phyloP scores from a whole-genome alignment of 2,113 vertebrate species.

The Perca flavescens region DNA sequence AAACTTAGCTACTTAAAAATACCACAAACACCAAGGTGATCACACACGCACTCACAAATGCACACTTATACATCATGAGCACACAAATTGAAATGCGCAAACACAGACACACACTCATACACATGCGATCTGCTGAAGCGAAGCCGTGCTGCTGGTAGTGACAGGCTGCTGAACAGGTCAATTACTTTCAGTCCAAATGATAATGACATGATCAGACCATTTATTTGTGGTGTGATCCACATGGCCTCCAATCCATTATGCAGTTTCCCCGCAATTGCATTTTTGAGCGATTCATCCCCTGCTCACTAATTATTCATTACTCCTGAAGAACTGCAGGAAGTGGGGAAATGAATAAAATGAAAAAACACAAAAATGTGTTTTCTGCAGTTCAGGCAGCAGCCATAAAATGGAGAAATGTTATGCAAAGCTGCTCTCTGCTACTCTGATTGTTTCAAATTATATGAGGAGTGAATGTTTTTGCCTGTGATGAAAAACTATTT shows the following conservation, averaged over 20 bases:
- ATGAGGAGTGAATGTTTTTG: constrained; percentile 53
- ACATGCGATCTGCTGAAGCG: constrained; percentile 41
- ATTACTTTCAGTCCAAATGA: constrained; percentile 74
- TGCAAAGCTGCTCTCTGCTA: constrained; percentile 37
- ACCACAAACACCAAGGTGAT: constrained; percentile 2
- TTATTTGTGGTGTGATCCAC: constrained; percentile 79
- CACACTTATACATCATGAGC: not conserved
- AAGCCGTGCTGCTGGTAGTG: constrained; percentile 45
- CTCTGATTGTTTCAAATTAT: constrained; percentile 45
- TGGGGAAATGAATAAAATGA: constrained; percentile 42
- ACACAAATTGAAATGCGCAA: not conserved
- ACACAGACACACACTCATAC: not conserved
- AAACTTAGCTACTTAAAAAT: constrained; percentile 56
- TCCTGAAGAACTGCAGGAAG: constrained; percentile 39
- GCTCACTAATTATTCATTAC: constrained; percentile 76
- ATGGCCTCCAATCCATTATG: constrained; percentile 70
- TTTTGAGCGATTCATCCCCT: constrained; percentile 70
- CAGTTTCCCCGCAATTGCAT: constrained; percentile 70
- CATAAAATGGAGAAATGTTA: constrained; percentile 17
- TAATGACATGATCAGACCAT: constrained; percentile 79
- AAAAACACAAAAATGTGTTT: constrained; percentile 36
- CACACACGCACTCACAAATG: not conserved
- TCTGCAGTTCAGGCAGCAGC: constrained; percentile 12
- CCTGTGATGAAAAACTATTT: constrained; percentile 50
- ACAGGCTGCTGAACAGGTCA: constrained; percentile 75